Conservation (phyloP, 2,113 vertebrate species). For the Esox niger region DNA sequence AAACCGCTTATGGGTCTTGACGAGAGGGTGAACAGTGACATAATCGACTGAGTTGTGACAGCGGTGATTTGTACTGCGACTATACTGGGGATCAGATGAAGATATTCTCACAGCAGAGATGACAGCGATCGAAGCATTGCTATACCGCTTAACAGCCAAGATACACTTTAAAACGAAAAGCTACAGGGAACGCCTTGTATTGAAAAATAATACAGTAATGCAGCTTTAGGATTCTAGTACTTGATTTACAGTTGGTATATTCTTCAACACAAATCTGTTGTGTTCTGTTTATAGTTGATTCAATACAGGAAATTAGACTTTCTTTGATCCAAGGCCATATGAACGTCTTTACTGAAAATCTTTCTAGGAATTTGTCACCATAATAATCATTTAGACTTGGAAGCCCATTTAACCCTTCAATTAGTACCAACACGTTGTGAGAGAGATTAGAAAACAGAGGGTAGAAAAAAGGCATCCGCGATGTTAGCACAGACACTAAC, state of each 20-base stretch:
- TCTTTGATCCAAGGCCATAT: not conserved
- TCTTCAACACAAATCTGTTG: no score
- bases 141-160: not conserved
- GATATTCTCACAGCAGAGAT: not conserved
- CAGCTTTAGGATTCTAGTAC: no score
- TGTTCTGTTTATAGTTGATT: not conserved
- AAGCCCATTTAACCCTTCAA: not conserved
- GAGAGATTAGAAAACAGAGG: slow-evolving; percentile 33
- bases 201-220: no score
- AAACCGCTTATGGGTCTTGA: not conserved
- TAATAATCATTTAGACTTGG: not conserved
- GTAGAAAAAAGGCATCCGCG: slow-evolving; percentile 47
- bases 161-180: no score
- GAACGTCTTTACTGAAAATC: not conserved
- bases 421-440: slow-evolving; percentile 1
- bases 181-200: no score
- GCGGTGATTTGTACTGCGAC: not conserved
- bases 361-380: not conserved
- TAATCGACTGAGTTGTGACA: not conserved
- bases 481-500: slow-evolving; percentile 40
- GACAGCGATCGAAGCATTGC: not conserved
- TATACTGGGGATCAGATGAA: not conserved
- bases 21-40: not conserved
- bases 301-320: not conserved
- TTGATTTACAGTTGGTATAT: no score